These are phyloP conservation scores for Ormyrus nitidulus DNA, from an alignment of 2,888 invertebrate genomes.

Conservation along the genomic window DNA sequence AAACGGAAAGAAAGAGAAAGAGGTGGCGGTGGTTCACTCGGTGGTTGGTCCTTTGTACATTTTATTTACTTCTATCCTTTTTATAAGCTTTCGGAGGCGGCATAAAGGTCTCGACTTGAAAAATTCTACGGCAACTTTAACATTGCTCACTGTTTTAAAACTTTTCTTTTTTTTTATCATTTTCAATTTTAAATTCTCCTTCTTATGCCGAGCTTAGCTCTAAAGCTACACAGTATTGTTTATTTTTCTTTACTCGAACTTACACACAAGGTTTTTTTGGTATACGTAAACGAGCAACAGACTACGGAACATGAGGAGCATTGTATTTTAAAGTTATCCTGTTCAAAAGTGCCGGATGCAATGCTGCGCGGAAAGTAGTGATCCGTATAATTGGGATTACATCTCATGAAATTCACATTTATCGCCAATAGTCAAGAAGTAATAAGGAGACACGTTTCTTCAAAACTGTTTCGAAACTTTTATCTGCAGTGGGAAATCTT, in stretches of 20 bases:
- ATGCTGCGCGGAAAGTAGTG: constrained; percentile 51
- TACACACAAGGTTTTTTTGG: no score
- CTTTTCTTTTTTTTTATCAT: neutral
- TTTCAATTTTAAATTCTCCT: no score
- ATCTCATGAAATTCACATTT: constrained; percentile 71
- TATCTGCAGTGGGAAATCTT: no score
- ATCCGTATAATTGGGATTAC: constrained; percentile 70
- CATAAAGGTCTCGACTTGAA: neutral
- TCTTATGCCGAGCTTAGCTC: no score
- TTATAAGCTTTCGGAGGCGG: neutral
- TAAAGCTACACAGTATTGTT: no score
- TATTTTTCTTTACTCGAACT: no score
- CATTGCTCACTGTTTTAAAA: neutral
- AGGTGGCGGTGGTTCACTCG: constrained; percentile 71
- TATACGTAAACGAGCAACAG: no score
- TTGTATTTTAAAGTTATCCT: no score
- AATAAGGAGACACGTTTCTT: no score
- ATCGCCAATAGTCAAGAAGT: constrained; percentile 1
- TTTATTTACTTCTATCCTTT: constrained; percentile 27
- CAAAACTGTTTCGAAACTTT: no score
- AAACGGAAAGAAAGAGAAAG: constrained; percentile 73
- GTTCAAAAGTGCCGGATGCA: no score
- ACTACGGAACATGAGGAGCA: no score
- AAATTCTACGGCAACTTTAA: neutral
- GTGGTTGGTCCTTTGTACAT: constrained; percentile 66